Conservation (phyloP, 2,113 vertebrate species). For the Strix uralensis region DNA sequence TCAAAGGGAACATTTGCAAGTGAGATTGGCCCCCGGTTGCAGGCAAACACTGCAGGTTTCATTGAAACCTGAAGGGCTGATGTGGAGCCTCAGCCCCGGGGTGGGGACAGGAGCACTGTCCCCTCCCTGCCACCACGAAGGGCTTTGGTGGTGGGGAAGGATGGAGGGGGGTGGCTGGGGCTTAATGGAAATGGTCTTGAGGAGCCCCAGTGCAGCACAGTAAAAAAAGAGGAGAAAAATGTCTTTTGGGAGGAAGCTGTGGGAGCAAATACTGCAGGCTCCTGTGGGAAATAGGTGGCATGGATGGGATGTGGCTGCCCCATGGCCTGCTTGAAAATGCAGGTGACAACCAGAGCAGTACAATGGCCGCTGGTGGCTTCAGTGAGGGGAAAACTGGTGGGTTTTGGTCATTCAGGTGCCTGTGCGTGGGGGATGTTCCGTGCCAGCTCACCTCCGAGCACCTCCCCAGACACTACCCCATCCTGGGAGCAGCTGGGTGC, state of each 20-base stretch:
- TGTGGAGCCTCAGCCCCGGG: rapidly evolving
- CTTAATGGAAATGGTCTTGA: background rate
- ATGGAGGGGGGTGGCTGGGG: background rate
- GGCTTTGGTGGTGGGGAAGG: background rate
- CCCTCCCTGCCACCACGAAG: background rate
- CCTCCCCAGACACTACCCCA: background rate
- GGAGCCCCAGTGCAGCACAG: background rate
- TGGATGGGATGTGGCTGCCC: background rate
- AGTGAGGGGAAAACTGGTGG: background rate
- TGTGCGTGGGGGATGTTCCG: rapidly evolving
- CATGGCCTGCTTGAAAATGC: background rate
- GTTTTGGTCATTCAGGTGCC: background rate
- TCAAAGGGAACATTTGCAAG: background rate
- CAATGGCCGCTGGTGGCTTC: background rate
- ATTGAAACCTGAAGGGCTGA: background rate
- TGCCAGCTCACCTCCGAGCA: background rate
- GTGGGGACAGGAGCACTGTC: rapidly evolving
- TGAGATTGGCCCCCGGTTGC: background rate
- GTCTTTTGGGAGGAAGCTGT: background rate
- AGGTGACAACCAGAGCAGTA: rapidly evolving
- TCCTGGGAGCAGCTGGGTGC: rapidly evolving
- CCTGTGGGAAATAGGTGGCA: background rate
- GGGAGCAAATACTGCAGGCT: background rate
- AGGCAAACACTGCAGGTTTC: background rate
- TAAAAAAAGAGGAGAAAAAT: background rate